Evolutionary conservation across 2,888 invertebrate genomes (phyloP), one percentile per base, ranked within the genome.

Genomic region (Exephanes ischioxanthus): DNA sequence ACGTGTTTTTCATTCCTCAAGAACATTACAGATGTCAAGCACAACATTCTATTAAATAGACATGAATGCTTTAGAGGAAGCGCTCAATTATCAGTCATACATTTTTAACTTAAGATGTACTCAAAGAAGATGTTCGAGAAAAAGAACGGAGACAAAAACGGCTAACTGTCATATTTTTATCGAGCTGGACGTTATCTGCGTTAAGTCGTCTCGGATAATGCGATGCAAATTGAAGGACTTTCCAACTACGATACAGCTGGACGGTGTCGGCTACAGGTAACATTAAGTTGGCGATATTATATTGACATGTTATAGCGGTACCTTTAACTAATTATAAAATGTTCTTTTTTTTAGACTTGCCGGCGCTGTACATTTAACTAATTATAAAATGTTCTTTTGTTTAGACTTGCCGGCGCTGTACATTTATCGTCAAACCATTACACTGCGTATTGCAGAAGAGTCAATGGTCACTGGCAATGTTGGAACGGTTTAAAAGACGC

Each of bases 401-500:
- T 51, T 51, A 51, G 51, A n/a, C 16, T 51, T 51, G 51, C 51
- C 51, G 51, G 51, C 51, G 9, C 51, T 51, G 51, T 16, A 14
- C 14, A 51, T 51, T 51, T 51, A n/a, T 51, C 51, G 51, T 51
- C 51, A 9, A 16, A n/a, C 51, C 51, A 51, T n/a, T 51, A 51
- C 16, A 51, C 51, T 51, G 16, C 51, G 16, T 51, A 51, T 51
- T 51, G 51, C 51, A 51, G 16, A 51, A 51, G 51, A 51, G 16
- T 51, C 51, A 16, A 51, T n/a, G 51, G 16, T 51, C 51, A 51
- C 16, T 51, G 51, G 51, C 16, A 51, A 51, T 51, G 51, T 14
- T 51, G 51, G 51, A n/a, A 51, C 51, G 51, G 51, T 51, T 51
- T 51, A 51, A 51, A 14, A 51, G 51, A 51, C 51, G 51, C 51